Evolutionary conservation across 2,113 vertebrate species (phyloP).

Genomic region (Ophthalmotilapia sp.): DNA sequence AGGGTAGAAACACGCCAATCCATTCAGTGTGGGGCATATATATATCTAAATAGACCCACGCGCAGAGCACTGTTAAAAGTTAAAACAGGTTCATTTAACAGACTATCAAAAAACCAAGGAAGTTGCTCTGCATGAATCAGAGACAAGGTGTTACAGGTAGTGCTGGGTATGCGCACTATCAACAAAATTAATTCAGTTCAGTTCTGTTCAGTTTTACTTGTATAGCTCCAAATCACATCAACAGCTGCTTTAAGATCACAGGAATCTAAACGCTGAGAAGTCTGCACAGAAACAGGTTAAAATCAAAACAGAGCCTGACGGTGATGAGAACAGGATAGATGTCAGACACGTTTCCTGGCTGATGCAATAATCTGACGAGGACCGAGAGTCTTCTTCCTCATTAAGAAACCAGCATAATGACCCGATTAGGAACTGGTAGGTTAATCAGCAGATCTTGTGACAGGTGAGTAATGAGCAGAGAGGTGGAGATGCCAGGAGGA

Average conservation of each 20-base stretch:
- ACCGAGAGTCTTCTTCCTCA: accelerated
- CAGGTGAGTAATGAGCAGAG: accelerated
- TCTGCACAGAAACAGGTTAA: background rate
- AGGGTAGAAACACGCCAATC: background rate
- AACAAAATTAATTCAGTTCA: accelerated
- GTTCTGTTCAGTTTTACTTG: accelerated
- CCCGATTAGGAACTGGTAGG: background rate
- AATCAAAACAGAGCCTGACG: background rate
- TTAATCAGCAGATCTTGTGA: background rate
- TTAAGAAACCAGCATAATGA: background rate
- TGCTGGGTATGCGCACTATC: accelerated
- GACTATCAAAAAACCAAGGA: background rate
- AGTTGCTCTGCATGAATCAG: background rate
- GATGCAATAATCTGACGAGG: background rate
- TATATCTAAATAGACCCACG: background rate
- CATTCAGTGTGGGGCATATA: background rate
- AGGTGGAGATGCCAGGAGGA: background rate
- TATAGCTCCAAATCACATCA: background rate
- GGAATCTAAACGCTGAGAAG: background rate
- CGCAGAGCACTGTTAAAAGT: accelerated
- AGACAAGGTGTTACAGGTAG: accelerated
- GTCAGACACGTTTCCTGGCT: background rate
- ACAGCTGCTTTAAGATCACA: background rate
- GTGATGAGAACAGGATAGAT: background rate
- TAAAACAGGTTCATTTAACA: background rate